A percentile compares a stretch with the other conserved stretches of the same genome.
These are phyloP conservation scores for Ceratitis capitata DNA, from an alignment of 1,140 invertebrate species.

Conservation along the genomic window DNA sequence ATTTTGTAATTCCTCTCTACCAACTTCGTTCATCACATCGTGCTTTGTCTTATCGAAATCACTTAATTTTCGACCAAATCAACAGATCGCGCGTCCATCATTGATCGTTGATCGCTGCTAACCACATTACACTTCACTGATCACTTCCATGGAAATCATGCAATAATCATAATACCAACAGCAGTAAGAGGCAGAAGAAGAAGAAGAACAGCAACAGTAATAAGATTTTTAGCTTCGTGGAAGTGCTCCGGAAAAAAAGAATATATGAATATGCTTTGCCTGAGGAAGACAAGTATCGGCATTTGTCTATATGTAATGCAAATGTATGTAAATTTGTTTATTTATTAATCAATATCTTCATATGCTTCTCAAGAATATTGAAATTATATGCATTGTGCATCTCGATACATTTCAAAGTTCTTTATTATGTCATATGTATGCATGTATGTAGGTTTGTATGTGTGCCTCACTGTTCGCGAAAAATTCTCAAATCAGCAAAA, in stretches of 20 bases:
- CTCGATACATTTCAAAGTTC: neutral
- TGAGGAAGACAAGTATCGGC: neutral
- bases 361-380: neutral
- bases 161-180: constrained; percentile 29
- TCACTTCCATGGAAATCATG: constrained; percentile 28
- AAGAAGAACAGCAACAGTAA: neutral
- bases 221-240: neutral
- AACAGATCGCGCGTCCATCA: neutral
- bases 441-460: neutral
- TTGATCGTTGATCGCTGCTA: neutral
- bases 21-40: neutral
- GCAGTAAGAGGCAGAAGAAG: too few relatives aligned
- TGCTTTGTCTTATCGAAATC: neutral
- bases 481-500: constrained; percentile 16
- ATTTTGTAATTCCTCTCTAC: neutral
- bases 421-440: neutral
- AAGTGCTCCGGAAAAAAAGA: neutral
- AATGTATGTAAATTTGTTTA: too few relatives aligned
- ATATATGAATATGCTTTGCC: neutral
- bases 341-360: too few relatives aligned
- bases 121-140: neutral
- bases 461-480: neutral
- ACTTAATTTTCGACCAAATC: neutral
- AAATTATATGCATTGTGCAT: too few relatives aligned
- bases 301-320: neutral